A percentile compares a stretch with the other conserved stretches of the same genome.
These are phyloP conservation scores for Machimus rusticus DNA, from an alignment of 2,888 invertebrate species.

Conservation along the genomic window DNA sequence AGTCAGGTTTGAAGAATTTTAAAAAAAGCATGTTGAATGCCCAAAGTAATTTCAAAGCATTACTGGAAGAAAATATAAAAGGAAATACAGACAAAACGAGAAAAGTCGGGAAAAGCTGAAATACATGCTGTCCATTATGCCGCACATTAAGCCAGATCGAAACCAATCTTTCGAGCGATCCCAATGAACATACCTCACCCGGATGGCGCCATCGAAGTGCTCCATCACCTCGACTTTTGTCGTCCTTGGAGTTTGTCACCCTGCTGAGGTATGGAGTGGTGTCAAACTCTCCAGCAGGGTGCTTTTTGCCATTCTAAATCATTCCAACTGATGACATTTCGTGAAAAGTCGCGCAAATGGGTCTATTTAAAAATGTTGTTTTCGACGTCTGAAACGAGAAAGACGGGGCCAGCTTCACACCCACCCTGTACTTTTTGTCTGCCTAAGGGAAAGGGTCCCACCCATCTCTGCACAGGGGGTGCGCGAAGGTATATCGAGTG, in stretches of 20 bases:
- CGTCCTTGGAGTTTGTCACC: neutral
- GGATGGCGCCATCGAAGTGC: neutral
- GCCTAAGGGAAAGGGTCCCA: neutral
- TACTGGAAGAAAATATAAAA: neutral
- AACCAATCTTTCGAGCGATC: neutral
- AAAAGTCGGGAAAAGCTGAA: neutral
- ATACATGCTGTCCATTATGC: neutral
- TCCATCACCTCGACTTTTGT: neutral
- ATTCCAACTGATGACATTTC: slow-evolving; percentile 14
- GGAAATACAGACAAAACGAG: neutral
- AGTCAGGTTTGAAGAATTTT: neutral
- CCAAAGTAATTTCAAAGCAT: neutral
- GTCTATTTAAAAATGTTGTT: neutral
- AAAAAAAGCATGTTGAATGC: neutral
- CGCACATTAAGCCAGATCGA: neutral
- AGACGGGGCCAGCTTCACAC: neutral
- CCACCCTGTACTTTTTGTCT: neutral
- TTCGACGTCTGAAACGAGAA: neutral
- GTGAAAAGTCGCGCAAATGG: slow-evolving; percentile 15
- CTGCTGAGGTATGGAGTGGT: neutral
- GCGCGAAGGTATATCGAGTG: neutral
- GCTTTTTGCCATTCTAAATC: neutral
- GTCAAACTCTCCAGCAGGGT: neutral
- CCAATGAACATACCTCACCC: neutral
- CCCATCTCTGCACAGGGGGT: neutral